Base-by-base conservation (phyloP, 1,140 invertebrate species). In the Phocides pigmalion region DNA sequence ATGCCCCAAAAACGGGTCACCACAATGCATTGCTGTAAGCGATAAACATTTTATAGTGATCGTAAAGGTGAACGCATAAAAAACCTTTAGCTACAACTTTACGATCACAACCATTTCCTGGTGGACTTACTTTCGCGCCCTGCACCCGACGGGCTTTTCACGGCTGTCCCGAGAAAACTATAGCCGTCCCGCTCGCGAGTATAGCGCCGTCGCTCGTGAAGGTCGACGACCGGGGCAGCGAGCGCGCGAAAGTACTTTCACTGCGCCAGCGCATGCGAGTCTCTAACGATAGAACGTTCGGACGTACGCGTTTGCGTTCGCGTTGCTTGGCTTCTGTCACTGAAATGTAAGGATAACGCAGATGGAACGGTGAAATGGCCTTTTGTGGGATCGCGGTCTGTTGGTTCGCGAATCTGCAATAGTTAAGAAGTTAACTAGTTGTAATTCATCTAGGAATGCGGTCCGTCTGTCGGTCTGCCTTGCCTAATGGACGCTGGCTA, bases 161-260 rank as follows among this genome's bases (percentile, higher is more conserved):
- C 80, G 80, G 69, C 77, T 76, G 75, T 80, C 79, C 81, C 76
- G 75, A 83, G 79, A 78, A 73, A 82, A 79, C 62, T 80, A 70
- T 69, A 73, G 25, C 64, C 54, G 59, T 88, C 85, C 67, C 79
- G 65, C 53, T 87, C 75, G n/a, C 32, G 14, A 58, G 51, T 79
- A 76, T 72, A 44, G 68, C 67, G 54, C 54, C 46, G 65, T 82
- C 81, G 63, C 70, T 14, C 66, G 63, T 72, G 68, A 72, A 78
- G 85, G 83, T 90, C 81, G 81, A 77, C 81, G 87, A 88, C 87
- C 87, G 85, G 82, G 81, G 74, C 84, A 78, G 77, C 77, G 81
- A 79, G 84, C 82, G 78, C 85, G 82, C 85, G 85, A 90, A 90
- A 90, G 87, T 81, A 90, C 87, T 90, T 90, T 90, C 87, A 86